Conservation (phyloP, 2,888 invertebrate species). For the Pterobdella sp. region DNA sequence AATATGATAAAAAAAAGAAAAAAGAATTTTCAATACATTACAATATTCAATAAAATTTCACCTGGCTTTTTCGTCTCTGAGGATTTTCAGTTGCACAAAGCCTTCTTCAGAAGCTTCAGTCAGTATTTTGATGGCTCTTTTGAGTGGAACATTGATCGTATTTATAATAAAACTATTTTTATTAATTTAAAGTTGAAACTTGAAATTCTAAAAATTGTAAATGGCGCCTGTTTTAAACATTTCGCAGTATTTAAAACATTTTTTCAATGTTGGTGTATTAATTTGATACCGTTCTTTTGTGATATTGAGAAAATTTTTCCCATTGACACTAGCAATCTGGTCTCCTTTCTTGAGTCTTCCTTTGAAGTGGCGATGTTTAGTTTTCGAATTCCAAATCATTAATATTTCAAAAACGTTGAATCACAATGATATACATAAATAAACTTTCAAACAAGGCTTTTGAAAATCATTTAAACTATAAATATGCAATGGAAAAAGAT, state of each 20-base stretch:
- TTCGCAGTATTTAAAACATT: neutral
- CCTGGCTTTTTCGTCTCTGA: slow-evolving; percentile 16
- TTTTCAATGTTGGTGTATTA: neutral
- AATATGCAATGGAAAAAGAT: neutral
- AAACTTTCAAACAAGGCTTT: no score
- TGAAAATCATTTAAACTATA: no score
- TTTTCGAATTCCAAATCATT: neutral
- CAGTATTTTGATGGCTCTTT: slow-evolving; percentile 17
- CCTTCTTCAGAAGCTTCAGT: slow-evolving; percentile 22
- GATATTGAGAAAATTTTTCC: neutral
- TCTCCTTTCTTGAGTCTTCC: slow-evolving; percentile 24
- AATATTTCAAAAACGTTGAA: neutral
- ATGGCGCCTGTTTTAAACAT: no score
- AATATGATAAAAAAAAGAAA: no score
- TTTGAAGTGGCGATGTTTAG: neutral
- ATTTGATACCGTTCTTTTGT: slow-evolving; percentile 7
- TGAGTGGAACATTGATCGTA: neutral
- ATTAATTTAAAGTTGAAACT: neutral
- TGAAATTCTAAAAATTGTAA: neutral
- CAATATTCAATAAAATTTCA: neutral
- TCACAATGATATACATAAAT: no score
- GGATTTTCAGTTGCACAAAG: slow-evolving; percentile 26
- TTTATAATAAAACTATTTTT: no score
- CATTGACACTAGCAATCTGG: slow-evolving; percentile 26
- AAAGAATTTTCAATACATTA: neutral